Conservation (phyloP, 2,113 vertebrate species). For the Otus sunia region DNA sequence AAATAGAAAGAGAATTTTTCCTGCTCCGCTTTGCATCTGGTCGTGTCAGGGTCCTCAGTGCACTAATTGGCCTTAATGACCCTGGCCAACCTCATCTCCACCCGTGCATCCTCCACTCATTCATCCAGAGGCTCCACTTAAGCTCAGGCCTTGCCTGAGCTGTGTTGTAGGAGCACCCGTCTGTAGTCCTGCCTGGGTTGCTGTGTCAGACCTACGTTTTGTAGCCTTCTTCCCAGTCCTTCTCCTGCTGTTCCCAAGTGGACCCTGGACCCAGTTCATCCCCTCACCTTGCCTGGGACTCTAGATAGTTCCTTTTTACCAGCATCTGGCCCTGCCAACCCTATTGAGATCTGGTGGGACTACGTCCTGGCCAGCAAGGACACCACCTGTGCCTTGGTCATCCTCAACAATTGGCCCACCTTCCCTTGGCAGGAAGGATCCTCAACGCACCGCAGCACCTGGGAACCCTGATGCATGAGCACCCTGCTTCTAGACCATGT, state of each 20-base stretch:
- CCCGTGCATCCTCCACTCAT: neutral
- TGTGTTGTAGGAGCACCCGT: neutral
- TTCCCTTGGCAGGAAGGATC: neutral
- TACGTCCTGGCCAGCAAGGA: rapidly evolving
- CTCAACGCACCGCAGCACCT: rapidly evolving
- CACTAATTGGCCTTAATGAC: neutral
- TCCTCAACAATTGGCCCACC: neutral
- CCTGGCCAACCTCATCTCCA: neutral
- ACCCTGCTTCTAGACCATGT: neutral
- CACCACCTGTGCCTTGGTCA: neutral
- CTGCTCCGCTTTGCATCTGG: neutral
- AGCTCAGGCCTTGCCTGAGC: neutral
- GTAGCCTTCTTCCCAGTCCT: neutral
- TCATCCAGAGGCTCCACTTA: neutral
- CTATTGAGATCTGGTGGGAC: neutral
- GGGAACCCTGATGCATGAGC: neutral
- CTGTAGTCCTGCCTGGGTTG: neutral
- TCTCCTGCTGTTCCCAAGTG: neutral
- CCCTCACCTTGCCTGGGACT: neutral
- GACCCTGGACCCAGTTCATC: neutral
- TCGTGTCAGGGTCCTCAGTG: neutral
- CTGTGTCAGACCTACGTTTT: neutral
- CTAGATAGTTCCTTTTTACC: neutral
- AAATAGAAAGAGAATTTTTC: neutral
- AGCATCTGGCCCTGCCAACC: too few relatives aligned